Evolutionary conservation across 2,113 vertebrate genomes (phyloP).

Genomic region (Anolis sagrei): DNA sequence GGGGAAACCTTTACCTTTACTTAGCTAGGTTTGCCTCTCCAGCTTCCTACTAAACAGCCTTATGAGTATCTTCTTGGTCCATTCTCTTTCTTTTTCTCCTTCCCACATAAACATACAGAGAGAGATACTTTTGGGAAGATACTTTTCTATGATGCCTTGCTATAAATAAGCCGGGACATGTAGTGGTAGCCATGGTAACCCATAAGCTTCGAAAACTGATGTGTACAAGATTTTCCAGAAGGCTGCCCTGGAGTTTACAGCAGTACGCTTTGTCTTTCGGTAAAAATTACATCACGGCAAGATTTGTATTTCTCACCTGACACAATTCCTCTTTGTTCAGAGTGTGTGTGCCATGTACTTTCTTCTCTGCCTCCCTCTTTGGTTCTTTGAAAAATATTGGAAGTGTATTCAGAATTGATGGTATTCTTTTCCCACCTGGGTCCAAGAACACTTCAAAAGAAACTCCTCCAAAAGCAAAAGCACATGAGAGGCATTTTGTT

Average conservation of each 20-base stretch:
- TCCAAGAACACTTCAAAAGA: background rate
- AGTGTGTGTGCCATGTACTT: background rate
- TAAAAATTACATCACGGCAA: slow-evolving; percentile 50
- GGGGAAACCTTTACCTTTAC: too few species aligned
- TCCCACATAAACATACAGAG: too few species aligned
- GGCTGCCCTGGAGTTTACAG: slow-evolving; percentile 67
- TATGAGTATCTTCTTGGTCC: slow-evolving; percentile 72
- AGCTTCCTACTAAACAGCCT: slow-evolving; percentile 51
- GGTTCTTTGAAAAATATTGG: background rate
- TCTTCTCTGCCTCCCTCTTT: background rate
- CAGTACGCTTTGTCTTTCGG: slow-evolving; percentile 52
- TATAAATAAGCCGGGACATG: slow-evolving; percentile 80
- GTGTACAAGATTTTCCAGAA: slow-evolving; percentile 58
- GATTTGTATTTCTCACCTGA: slow-evolving; percentile 44
- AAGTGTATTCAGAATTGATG: background rate
- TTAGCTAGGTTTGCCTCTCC: slow-evolving; percentile 44
- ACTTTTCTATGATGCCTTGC: slow-evolving; percentile 68
- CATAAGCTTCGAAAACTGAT: slow-evolving; percentile 63
- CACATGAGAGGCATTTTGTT: background rate
- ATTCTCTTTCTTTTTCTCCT: slow-evolving; percentile 63
- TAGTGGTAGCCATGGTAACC: slow-evolving; percentile 77
- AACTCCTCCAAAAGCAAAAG: slow-evolving; percentile 22
- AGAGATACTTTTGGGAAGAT: slow-evolving; percentile 58
- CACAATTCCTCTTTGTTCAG: slow-evolving; percentile 11
- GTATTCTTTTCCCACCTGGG: background rate